These are phyloP conservation scores for Carassius gibelio DNA, from an alignment of 2,113 vertebrate genomes.

Conservation along the genomic window DNA sequence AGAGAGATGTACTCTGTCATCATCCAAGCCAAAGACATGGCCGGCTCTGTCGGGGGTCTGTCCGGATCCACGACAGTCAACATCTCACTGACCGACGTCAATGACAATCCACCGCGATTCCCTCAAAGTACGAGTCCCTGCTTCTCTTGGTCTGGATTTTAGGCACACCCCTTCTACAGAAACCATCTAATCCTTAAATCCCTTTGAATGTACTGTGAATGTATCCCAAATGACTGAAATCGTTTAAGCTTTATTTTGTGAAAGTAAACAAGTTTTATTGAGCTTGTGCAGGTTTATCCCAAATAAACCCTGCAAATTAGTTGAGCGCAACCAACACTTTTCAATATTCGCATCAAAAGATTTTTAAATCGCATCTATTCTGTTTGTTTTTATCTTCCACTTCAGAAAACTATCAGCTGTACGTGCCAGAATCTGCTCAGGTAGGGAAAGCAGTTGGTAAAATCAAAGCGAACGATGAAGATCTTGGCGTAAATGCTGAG, in stretches of 20 bases:
- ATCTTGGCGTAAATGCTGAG: slow-evolving; percentile 90
- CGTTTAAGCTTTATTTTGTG: neutral
- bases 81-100: slow-evolving; percentile 82
- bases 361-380: neutral
- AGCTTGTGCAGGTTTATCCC: slow-evolving; percentile 10
- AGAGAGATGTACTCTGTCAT: slow-evolving; percentile 88
- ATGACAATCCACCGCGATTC: slow-evolving; percentile 85
- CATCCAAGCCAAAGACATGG: slow-evolving; percentile 98
- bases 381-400: slow-evolving; percentile 18
- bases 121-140: slow-evolving; percentile 82
- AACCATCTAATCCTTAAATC: slow-evolving; percentile 20
- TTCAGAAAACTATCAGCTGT: slow-evolving; percentile 94
- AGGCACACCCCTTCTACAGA: neutral
- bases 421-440: slow-evolving; percentile 94
- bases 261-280: slow-evolving; percentile 22
- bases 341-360: neutral
- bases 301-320: slow-evolving; percentile 19
- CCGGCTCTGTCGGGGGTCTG: slow-evolving; percentile 91
- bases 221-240: slow-evolving; percentile 2
- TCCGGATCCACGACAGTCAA: slow-evolving; percentile 91
- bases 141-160: slow-evolving; percentile 6
- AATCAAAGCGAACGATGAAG: slow-evolving; percentile 95
- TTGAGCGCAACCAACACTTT: neutral
- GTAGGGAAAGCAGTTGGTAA: slow-evolving; percentile 94
- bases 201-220: slow-evolving; percentile 8